A percentile compares a stretch with the other conserved stretches of the same genome.
phyloP scores from a whole-genome alignment of 2,113 vertebrate genomes.

The Tetrax tetrax region DNA sequence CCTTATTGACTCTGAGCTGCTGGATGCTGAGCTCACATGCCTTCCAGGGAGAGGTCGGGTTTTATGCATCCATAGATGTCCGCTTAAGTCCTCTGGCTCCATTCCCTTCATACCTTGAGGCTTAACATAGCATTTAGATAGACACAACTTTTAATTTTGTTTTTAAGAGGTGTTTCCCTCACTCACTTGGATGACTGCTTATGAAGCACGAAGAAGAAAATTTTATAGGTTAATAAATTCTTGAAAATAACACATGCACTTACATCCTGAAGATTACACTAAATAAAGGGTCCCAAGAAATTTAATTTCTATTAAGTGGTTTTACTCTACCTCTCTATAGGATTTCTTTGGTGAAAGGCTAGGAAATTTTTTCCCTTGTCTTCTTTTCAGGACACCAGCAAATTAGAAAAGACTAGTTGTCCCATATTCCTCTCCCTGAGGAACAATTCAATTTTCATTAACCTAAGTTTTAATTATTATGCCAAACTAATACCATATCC shows the following conservation, averaged over 20 bases:
- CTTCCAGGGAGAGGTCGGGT: background rate
- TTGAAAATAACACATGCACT: background rate
- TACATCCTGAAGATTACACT: background rate
- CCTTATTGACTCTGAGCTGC: rapidly evolving
- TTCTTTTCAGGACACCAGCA: background rate
- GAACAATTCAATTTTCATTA: background rate
- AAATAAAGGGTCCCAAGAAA: background rate
- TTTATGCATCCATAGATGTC: background rate
- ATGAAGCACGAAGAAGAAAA: background rate
- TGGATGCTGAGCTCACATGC: background rate
- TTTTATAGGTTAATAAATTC: background rate
- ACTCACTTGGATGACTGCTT: background rate
- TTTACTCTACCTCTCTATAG: background rate
- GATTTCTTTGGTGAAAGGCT: background rate
- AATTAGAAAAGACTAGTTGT: background rate
- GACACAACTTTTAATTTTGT: background rate
- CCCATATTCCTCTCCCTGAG: background rate
- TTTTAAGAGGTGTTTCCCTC: slow-evolving; percentile 18
- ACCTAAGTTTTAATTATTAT: background rate
- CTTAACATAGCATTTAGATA: background rate
- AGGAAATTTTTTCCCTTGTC: background rate
- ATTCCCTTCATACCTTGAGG: background rate
- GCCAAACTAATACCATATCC: background rate
- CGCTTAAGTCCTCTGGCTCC: background rate
- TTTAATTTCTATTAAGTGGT: background rate